These are phyloP conservation scores for Eurystomus glaucurus DNA, from an alignment of 2,797 vertebrate genomes.

Conservation along the genomic window DNA sequence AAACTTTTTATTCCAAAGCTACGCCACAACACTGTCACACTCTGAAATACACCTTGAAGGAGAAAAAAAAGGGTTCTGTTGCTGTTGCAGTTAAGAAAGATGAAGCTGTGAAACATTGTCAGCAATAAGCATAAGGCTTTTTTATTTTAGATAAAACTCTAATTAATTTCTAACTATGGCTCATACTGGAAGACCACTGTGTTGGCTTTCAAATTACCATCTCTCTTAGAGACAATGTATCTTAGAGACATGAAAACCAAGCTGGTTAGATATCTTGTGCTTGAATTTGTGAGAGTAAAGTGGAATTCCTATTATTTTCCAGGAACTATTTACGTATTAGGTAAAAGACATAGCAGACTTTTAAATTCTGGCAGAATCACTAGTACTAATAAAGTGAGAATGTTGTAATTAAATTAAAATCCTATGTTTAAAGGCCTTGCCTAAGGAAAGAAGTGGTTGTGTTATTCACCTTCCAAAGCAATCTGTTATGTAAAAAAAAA, in stretches of 20 bases:
- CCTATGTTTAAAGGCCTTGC: not conserved
- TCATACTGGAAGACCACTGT: constrained; percentile 39
- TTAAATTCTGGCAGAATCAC: constrained; percentile 50
- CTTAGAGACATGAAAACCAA: not conserved
- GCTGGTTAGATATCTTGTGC: not conserved
- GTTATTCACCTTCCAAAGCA: not conserved
- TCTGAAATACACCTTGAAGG: not conserved
- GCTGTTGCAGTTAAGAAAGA: not conserved
- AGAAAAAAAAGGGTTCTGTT: not conserved
- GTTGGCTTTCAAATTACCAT: constrained; percentile 55
- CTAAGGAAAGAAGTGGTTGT: not conserved
- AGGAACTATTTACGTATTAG: constrained; percentile 21
- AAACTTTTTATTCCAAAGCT: not conserved
- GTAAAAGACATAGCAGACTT: constrained; percentile 20
- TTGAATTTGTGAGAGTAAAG: constrained; percentile 58
- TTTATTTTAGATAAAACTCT: constrained; percentile 3
- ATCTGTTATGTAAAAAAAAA: not conserved
- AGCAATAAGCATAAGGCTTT: constrained; percentile 33
- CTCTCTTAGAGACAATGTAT: constrained; percentile 15
- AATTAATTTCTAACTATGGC: constrained; percentile 71
- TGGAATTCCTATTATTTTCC: constrained; percentile 47
- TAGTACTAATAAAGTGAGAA: not conserved
- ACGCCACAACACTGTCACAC: not conserved
- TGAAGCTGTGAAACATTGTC: not conserved
- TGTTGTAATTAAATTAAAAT: constrained; percentile 3